These are phyloP conservation scores for Ochropacha duplaris DNA, from an alignment of 2,888 invertebrate species.

Conservation along the genomic window DNA sequence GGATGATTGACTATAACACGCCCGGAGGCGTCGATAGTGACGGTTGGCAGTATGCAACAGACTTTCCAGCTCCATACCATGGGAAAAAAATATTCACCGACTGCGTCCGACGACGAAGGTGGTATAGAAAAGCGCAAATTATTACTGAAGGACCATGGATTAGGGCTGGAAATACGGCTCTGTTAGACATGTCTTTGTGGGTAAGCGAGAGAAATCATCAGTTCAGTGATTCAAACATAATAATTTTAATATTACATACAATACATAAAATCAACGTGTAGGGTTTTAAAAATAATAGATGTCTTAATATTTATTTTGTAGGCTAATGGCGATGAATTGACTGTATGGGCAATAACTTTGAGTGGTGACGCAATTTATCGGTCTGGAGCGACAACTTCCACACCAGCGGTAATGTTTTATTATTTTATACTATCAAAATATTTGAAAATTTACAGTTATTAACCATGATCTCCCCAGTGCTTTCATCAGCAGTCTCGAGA, in stretches of 20 bases:
- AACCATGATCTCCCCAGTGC: no score
- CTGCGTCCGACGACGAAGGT: constrained; percentile 92
- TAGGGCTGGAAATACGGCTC: constrained; percentile 92
- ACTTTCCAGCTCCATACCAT: constrained; percentile 94
- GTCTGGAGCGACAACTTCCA: constrained; percentile 87
- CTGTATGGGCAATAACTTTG: constrained; percentile 93
- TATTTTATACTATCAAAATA: constrained; percentile 15
- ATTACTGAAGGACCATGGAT: constrained; percentile 94
- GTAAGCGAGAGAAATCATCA: constrained; percentile 56
- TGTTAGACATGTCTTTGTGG: constrained; percentile 91
- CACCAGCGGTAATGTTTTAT: constrained; percentile 86
- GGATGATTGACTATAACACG: constrained; percentile 95
- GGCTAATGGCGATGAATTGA: constrained; percentile 69
- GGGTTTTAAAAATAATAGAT: no score
- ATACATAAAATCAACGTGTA: no score
- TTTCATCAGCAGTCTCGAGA: no score
- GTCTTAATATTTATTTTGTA: constrained; percentile 26
- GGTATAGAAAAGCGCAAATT: constrained; percentile 92
- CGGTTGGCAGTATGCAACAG: constrained; percentile 97
- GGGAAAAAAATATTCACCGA: constrained; percentile 93
- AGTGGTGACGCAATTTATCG: constrained; percentile 94
- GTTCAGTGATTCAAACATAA: not conserved
- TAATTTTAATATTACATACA: not conserved
- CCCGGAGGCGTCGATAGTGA: constrained; percentile 95
- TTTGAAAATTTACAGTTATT: no score